Conservation (phyloP, 2,797 vertebrate genomes). For the Tapirus indicus region DNA sequence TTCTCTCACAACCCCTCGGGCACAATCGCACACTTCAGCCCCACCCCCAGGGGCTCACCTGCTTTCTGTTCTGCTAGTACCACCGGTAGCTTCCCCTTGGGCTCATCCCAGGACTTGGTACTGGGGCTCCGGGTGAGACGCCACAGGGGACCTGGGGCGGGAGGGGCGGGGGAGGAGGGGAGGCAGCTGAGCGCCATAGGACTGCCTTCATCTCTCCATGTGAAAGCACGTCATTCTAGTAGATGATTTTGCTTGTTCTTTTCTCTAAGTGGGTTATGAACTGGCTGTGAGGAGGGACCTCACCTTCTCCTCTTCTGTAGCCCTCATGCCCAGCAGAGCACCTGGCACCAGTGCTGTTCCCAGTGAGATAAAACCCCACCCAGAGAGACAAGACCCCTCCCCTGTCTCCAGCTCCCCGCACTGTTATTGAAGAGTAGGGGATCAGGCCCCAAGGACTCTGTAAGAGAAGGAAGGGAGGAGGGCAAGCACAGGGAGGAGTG, state of each 20-base stretch:
- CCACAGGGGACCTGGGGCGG: background rate
- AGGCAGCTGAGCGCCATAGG: accelerated
- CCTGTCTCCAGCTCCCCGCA: background rate
- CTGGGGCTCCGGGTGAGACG: too few species aligned
- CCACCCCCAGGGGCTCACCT: accelerated
- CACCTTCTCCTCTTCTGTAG: background rate
- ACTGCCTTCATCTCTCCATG: background rate
- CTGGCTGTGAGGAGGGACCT: background rate
- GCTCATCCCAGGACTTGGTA: background rate
- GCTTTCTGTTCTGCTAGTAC: background rate
- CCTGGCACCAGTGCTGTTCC: accelerated
- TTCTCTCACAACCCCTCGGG: background rate
- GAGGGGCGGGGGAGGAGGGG: too few species aligned
- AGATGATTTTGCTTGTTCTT: background rate
- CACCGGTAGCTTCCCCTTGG: background rate
- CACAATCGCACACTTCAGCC: background rate
- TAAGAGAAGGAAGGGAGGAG: background rate
- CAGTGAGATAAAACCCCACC: background rate
- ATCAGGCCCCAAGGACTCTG: background rate
- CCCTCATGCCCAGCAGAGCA: background rate
- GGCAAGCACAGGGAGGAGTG: accelerated
- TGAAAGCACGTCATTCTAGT: accelerated
- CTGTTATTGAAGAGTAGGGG: background rate
- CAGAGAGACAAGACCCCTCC: too few species aligned
- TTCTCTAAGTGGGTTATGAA: accelerated